A percentile compares a stretch with the other conserved stretches of the same genome.
Evolutionary conservation across 2,888 invertebrate genomes (phyloP).

Genomic region (Quadroppia sp.): DNA sequence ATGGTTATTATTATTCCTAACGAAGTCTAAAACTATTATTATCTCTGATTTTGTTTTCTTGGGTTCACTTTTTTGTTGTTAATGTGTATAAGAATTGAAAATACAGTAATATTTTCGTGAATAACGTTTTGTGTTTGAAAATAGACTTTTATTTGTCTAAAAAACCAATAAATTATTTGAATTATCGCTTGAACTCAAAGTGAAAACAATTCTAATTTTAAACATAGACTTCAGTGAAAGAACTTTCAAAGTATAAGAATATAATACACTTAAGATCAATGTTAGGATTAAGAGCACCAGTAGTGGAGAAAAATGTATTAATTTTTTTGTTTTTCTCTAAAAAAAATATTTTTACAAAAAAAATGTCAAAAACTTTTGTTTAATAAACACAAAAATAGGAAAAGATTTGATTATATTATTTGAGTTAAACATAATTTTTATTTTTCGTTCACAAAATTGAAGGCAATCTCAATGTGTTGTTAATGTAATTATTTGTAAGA

Average conservation of each 20-base stretch:
- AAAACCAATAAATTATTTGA: constrained; percentile 27
- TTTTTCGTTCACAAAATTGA: too few species aligned
- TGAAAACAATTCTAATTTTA: constrained; percentile 18
- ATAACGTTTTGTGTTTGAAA: constrained; percentile 8
- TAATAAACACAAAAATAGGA: constrained; percentile 11
- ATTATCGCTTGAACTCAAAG: neutral
- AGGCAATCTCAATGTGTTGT: neutral
- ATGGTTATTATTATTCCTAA: constrained; percentile 25
- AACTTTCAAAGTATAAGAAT: neutral
- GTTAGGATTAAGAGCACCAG: neutral
- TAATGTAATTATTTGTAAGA: constrained; percentile 7
- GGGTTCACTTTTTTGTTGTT: too few species aligned
- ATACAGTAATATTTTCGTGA: neutral
- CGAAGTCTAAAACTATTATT: neutral
- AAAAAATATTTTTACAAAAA: neutral
- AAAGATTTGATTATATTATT: too few species aligned
- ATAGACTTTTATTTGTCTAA: constrained; percentile 23
- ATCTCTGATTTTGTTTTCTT: neutral
- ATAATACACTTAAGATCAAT: neutral
- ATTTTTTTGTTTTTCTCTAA: neutral
- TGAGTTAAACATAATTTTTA: too few species aligned
- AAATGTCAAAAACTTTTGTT: constrained; percentile 1
- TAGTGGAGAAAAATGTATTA: neutral
- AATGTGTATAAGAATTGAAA: constrained; percentile 22
- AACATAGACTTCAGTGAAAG: neutral